Percentiles rank a stretch among this genome's conserved stretches.
Conservation (phyloP, 2,797 vertebrate species). For the Gambelia wislizenii region DNA sequence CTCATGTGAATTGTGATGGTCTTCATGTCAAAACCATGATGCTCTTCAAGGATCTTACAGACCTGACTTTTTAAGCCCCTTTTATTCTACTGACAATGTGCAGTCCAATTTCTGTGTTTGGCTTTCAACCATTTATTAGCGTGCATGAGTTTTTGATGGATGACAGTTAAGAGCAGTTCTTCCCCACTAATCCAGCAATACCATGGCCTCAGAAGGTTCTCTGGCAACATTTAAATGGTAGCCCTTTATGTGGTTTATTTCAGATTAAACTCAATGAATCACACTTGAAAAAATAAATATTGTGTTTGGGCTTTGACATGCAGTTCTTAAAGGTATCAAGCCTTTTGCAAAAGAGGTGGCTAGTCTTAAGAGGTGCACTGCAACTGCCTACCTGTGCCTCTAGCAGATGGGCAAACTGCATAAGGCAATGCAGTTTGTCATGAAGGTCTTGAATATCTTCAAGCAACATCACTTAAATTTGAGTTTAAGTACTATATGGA, state of each 20-base stretch:
- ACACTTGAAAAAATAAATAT: background rate
- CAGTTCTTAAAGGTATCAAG: background rate
- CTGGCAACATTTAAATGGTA: background rate
- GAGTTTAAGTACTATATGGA: no score
- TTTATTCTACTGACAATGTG: background rate
- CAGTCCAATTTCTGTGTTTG: background rate
- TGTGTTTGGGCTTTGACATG: background rate
- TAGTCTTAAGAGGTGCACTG: background rate
- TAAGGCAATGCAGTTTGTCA: background rate
- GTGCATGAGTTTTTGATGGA: background rate
- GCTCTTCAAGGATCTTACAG: background rate
- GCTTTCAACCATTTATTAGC: background rate
- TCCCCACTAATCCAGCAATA: background rate
- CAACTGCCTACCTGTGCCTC: background rate
- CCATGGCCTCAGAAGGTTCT: background rate
- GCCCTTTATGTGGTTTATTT: background rate
- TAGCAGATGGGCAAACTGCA: background rate
- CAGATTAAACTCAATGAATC: background rate
- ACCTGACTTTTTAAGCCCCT: background rate
- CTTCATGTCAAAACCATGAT: background rate
- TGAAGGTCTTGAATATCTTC: background rate
- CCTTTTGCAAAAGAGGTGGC: background rate
- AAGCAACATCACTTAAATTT: background rate
- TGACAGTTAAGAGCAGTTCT: background rate
- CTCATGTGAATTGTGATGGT: no score